Conservation (phyloP, 92 coral and sea anemone genomes). For the Scolanthus callimorphus region DNA sequence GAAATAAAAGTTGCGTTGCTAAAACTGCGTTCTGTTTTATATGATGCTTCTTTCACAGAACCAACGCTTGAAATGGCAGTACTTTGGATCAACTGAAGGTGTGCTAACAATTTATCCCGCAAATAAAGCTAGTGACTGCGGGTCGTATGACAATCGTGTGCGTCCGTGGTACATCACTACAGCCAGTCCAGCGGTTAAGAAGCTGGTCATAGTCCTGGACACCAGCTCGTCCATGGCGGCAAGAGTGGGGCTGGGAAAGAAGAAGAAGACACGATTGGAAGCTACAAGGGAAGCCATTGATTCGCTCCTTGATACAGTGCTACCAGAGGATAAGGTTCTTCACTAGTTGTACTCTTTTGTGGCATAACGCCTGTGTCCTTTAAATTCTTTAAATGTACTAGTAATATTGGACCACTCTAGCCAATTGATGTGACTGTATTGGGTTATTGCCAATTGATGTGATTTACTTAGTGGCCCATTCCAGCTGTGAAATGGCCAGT, state of each 20-base stretch:
- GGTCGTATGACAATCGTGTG: constrained; percentile 57
- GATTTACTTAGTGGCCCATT: too few relatives aligned
- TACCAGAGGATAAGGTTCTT: constrained; percentile 75
- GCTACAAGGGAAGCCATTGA: constrained; percentile 47
- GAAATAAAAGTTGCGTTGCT: too few relatives aligned
- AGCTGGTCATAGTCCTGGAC: constrained; percentile 69
- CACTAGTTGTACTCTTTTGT: too few relatives aligned
- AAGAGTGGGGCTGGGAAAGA: constrained; percentile 15
- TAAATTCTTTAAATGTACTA: too few relatives aligned
- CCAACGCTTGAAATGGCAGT: constrained; percentile 77
- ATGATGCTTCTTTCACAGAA: constrained; percentile 9
- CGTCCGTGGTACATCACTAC: constrained; percentile 83
- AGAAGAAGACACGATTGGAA: constrained; percentile 29
- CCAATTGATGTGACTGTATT: too few relatives aligned
- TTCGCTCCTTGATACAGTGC: constrained; percentile 40
- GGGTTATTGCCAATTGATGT: too few relatives aligned
- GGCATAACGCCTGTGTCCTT: too few relatives aligned
- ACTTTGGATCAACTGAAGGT: constrained; percentile 79
- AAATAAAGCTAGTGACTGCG: constrained; percentile 16
- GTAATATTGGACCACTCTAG: too few relatives aligned
- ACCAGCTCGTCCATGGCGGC: constrained; percentile 70
- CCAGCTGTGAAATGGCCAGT: too few relatives aligned
- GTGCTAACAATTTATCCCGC: constrained; percentile 46
- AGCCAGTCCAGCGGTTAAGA: constrained; percentile 61
- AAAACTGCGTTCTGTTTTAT: too few relatives aligned